These are phyloP conservation scores for Potamarius usumacintae DNA, from an alignment of 2,113 vertebrate species.

Conservation along the genomic window DNA sequence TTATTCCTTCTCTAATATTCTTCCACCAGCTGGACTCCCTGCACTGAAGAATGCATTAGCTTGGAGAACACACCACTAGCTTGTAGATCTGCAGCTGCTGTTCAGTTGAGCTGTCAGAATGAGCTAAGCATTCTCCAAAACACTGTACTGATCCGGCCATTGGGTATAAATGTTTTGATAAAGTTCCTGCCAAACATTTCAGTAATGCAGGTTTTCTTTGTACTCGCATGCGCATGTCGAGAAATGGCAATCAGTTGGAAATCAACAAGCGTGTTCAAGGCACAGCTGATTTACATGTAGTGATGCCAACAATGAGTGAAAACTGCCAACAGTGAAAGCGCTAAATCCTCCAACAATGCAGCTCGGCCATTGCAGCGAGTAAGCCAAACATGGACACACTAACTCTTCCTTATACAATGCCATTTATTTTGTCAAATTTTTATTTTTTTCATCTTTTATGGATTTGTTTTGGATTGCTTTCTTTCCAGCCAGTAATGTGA, in stretches of 20 bases:
- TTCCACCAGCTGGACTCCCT: slow-evolving; percentile 18
- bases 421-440: neutral
- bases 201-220: neutral
- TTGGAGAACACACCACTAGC: neutral
- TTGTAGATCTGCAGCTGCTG: neutral
- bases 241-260: neutral
- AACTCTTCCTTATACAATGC: neutral
- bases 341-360: neutral
- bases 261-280: neutral
- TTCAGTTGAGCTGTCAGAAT: neutral
- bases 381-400: neutral
- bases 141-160: too few species aligned
- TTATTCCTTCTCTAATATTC: slow-evolving; percentile 26
- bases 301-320: neutral
- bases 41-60: slow-evolving; percentile 5
- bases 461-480: too few species aligned
- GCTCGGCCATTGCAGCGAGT: neutral
- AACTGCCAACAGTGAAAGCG: neutral
- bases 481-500: too few species aligned
- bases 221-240: neutral
- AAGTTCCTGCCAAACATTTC: neutral
- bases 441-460: neutral
- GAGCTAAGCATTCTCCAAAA: neutral
- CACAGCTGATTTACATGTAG: neutral
- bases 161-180: neutral